phyloP scores from a whole-genome alignment of 2,797 vertebrate genomes.

The Darevskia mixta region DNA sequence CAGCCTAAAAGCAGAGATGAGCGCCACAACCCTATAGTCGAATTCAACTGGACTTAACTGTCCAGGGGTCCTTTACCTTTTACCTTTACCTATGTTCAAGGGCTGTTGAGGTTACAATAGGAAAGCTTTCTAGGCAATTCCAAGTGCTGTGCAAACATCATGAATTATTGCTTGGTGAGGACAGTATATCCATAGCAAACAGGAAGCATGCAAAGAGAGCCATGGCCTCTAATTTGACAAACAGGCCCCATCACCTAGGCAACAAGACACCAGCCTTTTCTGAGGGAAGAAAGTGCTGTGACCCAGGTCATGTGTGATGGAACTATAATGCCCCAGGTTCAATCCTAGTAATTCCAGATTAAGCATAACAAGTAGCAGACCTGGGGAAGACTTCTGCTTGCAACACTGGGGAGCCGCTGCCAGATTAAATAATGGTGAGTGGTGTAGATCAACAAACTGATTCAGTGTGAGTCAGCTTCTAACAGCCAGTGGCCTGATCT shows the following conservation, averaged over 20 bases:
- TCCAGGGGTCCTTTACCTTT: no score
- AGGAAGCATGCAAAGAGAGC: neutral
- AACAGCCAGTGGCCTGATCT: neutral
- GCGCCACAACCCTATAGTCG: no score
- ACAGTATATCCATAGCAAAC: neutral
- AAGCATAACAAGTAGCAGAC: neutral
- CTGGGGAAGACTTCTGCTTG: neutral
- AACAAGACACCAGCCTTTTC: neutral
- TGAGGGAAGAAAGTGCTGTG: neutral
- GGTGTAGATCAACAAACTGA: neutral
- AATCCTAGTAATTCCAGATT: neutral
- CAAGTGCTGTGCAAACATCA: neutral
- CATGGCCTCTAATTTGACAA: neutral
- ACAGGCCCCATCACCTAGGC: neutral
- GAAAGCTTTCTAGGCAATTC: neutral
- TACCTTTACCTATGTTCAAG: neutral
- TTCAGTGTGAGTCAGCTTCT: neutral
- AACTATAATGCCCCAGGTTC: neutral
- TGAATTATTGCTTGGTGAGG: neutral
- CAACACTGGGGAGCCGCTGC: neutral
- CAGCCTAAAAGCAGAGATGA: no score
- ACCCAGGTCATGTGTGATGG: neutral
- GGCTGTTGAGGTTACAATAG: neutral
- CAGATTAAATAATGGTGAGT: neutral
- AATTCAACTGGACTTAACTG: no score